phyloP scores from a whole-genome alignment of 2,888 invertebrate genomes.

The Ormyrus nitidulus region DNA sequence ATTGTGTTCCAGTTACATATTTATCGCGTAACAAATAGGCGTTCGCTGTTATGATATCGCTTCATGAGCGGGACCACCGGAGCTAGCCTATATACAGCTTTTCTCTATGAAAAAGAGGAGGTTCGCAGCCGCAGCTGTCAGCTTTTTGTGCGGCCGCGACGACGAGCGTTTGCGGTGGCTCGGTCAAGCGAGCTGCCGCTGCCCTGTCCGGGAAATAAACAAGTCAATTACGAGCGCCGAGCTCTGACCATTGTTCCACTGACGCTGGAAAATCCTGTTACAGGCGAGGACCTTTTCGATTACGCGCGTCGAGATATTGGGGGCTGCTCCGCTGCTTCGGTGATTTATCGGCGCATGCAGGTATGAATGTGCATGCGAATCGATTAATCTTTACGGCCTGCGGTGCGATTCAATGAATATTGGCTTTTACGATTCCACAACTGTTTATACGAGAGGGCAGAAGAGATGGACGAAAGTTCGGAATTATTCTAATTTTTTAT shows the following conservation, averaged over 20 bases:
- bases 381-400: too few relatives aligned
- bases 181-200: slow-evolving; percentile 49
- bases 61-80: slow-evolving; percentile 60
- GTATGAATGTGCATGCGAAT: too few relatives aligned
- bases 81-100: slow-evolving; percentile 66
- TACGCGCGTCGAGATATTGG: slow-evolving; percentile 18
- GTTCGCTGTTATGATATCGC: slow-evolving; percentile 73
- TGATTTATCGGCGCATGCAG: not conserved
- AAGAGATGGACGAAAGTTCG: too few relatives aligned
- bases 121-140: slow-evolving; percentile 25
- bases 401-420: too few relatives aligned
- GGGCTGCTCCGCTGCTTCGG: slow-evolving; percentile 11
- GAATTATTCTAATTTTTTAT: too few relatives aligned
- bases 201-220: slow-evolving; percentile 62
- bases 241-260: not conserved
- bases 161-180: slow-evolving; percentile 65
- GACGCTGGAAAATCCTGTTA: slow-evolving; percentile 42
- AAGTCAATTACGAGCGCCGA: slow-evolving; percentile 61
- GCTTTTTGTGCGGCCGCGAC: slow-evolving; percentile 54
- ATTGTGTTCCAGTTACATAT: slow-evolving; percentile 73
- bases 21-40: slow-evolving; percentile 70
- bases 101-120: slow-evolving; percentile 18
- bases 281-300: slow-evolving; percentile 21
- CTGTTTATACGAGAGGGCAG: too few relatives aligned
- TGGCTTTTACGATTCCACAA: too few relatives aligned